Evolutionary conservation across 1,140 invertebrate species (phyloP).

Genomic region (Sitobion miscanthi): DNA sequence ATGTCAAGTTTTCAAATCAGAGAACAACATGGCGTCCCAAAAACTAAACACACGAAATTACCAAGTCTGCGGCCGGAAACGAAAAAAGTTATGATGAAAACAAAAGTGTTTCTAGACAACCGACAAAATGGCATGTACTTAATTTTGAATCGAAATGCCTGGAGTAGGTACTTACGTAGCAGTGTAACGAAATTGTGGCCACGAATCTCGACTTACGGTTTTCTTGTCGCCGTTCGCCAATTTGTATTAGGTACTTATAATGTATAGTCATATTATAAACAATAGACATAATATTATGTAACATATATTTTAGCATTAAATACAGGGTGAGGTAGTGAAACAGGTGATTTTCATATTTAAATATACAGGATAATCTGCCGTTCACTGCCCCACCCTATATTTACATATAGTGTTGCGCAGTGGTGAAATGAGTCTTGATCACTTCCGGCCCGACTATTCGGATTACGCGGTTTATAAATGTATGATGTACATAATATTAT

Average conservation of each 20-base stretch:
- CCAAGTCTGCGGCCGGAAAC: neutral
- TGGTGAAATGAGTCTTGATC: neutral
- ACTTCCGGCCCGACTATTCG: neutral
- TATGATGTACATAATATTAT: neutral
- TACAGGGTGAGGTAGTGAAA: too few species aligned
- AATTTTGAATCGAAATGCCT: neutral
- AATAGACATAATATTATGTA: neutral
- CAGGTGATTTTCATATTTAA: too few species aligned
- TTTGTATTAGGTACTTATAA: neutral
- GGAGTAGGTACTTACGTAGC: neutral
- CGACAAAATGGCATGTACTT: neutral
- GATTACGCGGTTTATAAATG: neutral
- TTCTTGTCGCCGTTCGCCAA: neutral
- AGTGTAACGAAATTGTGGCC: neutral
- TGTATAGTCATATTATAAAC: too few species aligned
- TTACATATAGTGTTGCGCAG: neutral
- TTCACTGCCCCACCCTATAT: too few species aligned
- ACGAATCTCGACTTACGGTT: neutral
- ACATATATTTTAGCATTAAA: neutral
- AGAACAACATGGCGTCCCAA: too few species aligned
- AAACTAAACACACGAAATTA: neutral
- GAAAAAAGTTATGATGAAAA: neutral
- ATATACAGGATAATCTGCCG: too few species aligned
- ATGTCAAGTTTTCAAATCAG: neutral
- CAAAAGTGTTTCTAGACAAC: neutral